Conservation (phyloP, 2,797 vertebrate genomes). For the Hirundo rustica region DNA sequence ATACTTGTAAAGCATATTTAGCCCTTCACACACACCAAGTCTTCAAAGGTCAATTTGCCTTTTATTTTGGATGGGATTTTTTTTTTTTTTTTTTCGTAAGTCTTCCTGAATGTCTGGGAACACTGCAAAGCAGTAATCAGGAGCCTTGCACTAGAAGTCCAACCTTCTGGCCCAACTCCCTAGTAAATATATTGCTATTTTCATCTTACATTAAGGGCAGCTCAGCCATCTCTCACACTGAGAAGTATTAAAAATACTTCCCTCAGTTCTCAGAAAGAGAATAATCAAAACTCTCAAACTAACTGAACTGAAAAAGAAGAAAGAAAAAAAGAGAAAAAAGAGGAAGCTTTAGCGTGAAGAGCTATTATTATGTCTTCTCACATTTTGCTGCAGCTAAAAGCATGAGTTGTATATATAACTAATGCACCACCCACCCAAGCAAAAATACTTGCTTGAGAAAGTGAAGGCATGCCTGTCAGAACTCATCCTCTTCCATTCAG, state of each 20-base stretch:
- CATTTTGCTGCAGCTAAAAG: slow-evolving; percentile 53
- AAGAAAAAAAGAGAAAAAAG: not conserved
- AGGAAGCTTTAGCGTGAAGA: slow-evolving; percentile 23
- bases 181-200: slow-evolving; percentile 45
- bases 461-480: slow-evolving; percentile 56
- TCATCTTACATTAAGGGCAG: slow-evolving; percentile 38
- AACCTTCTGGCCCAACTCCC: slow-evolving; percentile 33
- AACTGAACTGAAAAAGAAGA: slow-evolving; percentile 45
- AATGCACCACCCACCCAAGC: slow-evolving; percentile 44
- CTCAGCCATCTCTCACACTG: slow-evolving; percentile 22
- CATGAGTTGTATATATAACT: slow-evolving; percentile 58
- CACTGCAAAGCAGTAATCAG: not conserved
- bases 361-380: slow-evolving; percentile 60
- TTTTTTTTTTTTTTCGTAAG: too few relatives aligned
- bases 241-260: slow-evolving; percentile 43
- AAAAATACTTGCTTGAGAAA: slow-evolving; percentile 33
- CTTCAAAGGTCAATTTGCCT: not conserved
- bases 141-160: not conserved
- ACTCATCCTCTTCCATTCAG: slow-evolving; percentile 58
- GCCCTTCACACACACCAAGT: not conserved
- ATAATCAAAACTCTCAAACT: slow-evolving; percentile 51
- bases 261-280: slow-evolving; percentile 70
- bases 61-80: not conserved
- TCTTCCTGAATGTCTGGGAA: not conserved
- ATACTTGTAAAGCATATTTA: not conserved